Base-by-base conservation (phyloP, 1,140 invertebrate genomes). In the Penaeus japonicus region DNA sequence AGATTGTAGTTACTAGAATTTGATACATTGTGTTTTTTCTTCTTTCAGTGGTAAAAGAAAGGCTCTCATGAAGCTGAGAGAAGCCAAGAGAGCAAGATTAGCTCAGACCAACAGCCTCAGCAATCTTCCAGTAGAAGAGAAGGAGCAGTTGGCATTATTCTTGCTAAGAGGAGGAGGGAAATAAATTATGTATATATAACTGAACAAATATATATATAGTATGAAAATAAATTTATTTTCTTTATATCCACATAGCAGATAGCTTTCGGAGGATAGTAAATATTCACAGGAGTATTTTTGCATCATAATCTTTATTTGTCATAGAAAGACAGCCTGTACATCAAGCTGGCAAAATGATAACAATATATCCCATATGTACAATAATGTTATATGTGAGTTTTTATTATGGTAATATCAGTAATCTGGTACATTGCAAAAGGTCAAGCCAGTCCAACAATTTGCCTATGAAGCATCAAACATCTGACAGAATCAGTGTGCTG, bases 281-380 rank as follows among this genome's bases (percentile, higher is more conserved):
- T 47, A 47, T 47, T 47, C 47, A 47, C 27, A 22, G 39, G 0
- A 22, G 39, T 83, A 80, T 27, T 79, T 77, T 83, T 78, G 80
- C 80, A 83, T 82, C 62, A 83, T 88, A 88, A 78, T 88, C 80
- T 88, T 88, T 88, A 88, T 88, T 88, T 88, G 80, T 83, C 80
- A 83, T 83, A 88, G 86, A 88, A 88, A 88, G 53, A 83, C 86
- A 88, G 86, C 86, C 86, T 88, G 79, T 88, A 88, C 81, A 82
- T 88, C 86, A 88, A 88, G 86, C 86, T 88, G 86, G 77, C 70
- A 83, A 88, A 88, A 83, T 88, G 62, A 88, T 88, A 88, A 88
- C 86, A 88, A 88, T 88, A 83, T 88, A 83, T 70, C 75, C 86
- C 79, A 17, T 87, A 83, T 88, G 73, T 88, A 88, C 86, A 88